Conservation (phyloP, 2,797 vertebrate genomes). For the Channa striata region DNA sequence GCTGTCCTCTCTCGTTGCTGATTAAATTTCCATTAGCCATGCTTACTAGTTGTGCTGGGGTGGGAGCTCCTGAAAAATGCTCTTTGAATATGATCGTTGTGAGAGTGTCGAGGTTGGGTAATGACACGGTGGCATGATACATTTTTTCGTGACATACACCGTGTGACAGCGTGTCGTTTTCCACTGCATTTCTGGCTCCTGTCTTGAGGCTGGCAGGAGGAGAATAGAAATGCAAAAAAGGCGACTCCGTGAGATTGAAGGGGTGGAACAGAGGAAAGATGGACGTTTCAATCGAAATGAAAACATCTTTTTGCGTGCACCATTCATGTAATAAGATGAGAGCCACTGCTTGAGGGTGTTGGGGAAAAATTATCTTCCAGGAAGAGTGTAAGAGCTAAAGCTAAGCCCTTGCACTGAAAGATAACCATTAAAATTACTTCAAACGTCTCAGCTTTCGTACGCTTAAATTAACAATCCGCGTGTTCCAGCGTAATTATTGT, state of each 20-base stretch:
- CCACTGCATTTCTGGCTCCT: constrained; percentile 49
- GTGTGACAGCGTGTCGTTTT: constrained; percentile 66
- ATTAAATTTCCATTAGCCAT: constrained; percentile 88
- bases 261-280: constrained; percentile 46
- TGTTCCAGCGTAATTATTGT: background rate
- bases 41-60: constrained; percentile 73
- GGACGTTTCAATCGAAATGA: constrained; percentile 48
- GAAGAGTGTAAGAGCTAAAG: constrained; percentile 18
- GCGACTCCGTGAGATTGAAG: constrained; percentile 50
- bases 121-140: constrained; percentile 68
- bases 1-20: constrained; percentile 83
- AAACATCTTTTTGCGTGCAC: constrained; percentile 53
- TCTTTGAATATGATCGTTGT: constrained; percentile 76
- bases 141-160: constrained; percentile 27
- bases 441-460: background rate
- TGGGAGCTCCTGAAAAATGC: constrained; percentile 75
- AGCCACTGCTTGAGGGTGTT: constrained; percentile 42
- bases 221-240: constrained; percentile 65
- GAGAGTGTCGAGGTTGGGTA: constrained; percentile 73
- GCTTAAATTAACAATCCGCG: background rate
- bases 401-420: constrained; percentile 9
- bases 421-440: constrained; percentile 14
- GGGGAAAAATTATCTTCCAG: constrained; percentile 30
- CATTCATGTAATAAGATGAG: constrained; percentile 58
- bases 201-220: constrained; percentile 48